Base-by-base conservation (phyloP, 2,113 vertebrate genomes). In the Vimba vimba region DNA sequence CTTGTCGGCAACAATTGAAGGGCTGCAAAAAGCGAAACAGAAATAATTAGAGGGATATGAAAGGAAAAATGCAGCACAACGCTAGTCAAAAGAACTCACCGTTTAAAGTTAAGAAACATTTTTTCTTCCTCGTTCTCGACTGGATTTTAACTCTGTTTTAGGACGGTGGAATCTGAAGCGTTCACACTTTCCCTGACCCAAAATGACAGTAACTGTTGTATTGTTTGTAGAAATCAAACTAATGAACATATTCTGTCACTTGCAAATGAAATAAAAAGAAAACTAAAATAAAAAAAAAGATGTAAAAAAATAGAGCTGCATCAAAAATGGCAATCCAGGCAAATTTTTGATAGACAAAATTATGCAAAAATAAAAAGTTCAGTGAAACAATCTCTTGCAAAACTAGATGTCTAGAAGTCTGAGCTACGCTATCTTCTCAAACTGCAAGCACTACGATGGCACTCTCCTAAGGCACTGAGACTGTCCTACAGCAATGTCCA, bases 1-100 rank as follows among this genome's bases (percentile, higher is more conserved):
- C 88, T 97, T 97, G 39, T 97, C 97, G 0, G 91, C 19, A 50
- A 95, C 95, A 62, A 96, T 93, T 9, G 94, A 92, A 2, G 91
- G 93, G 85, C 97, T 97, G 93, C 73, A 93, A 93, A 47, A 68
- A 43, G 62, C 55, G 43, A 27, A 86, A 66, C 36, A 57, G 45
- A 62, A 25, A 82, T 43, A 71, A 19, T 74, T 64, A 79, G 2
- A 73, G 73, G 66, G 64, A 60, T 4, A 60, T 17, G 10, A 75
- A 50, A 62, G 8, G 25, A 86, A n/a, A 50, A 45, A 19, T 36
- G 25, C 13, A 81, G 60, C 59, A 36, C 27, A 62, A 50, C 5
- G 30, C 30, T 13, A 25, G n/a, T 68, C 12, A 73, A 36, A 83
- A 25, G 1, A 2, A 66, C 90, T 91, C 86, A 95, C 93, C 91